Evolutionary conservation across 2,888 invertebrate genomes (phyloP).

Genomic region (Caenorhabditis parvicauda): DNA sequence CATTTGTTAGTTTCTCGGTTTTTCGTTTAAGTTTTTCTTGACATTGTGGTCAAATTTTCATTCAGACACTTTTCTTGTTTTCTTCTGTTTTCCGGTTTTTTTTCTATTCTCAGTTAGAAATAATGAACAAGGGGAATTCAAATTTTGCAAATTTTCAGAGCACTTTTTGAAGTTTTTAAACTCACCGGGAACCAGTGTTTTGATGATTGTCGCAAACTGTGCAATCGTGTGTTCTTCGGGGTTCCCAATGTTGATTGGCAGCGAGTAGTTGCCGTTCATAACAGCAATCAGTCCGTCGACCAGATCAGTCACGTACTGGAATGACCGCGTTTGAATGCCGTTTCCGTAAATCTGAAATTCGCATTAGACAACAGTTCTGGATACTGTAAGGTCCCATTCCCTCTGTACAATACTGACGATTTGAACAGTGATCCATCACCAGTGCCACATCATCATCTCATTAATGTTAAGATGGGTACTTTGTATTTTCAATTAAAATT

Average conservation of each 20-base stretch:
- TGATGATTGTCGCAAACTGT: conserved; percentile 69
- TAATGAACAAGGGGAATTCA: not conserved
- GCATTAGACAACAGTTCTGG: too few relatives aligned
- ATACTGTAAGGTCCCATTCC: too few relatives aligned
- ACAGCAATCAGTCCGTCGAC: conserved; percentile 87
- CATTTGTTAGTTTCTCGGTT: too few relatives aligned
- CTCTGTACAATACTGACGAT: too few relatives aligned
- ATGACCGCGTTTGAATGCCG: conserved; percentile 78
- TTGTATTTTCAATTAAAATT: not conserved
- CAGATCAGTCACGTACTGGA: conserved; percentile 94
- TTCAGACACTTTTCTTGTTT: not conserved
- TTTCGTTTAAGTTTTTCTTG: too few relatives aligned
- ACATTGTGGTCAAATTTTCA: not conserved
- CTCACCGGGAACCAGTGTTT: conserved; percentile 66
- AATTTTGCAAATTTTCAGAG: too few relatives aligned
- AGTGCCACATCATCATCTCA: too few relatives aligned
- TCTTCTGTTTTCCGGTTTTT: not conserved
- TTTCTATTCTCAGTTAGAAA: conserved; percentile 6
- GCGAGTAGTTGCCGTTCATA: conserved; percentile 86
- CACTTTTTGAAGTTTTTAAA: conserved; percentile 3
- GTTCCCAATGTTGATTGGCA: conserved; percentile 93
- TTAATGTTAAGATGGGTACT: too few relatives aligned
- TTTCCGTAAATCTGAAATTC: conserved; percentile 68
- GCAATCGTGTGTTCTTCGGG: conserved; percentile 94
- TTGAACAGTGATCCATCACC: too few relatives aligned